Conservation (phyloP, 2,888 invertebrate genomes). For the Slavum lentiscoides region DNA sequence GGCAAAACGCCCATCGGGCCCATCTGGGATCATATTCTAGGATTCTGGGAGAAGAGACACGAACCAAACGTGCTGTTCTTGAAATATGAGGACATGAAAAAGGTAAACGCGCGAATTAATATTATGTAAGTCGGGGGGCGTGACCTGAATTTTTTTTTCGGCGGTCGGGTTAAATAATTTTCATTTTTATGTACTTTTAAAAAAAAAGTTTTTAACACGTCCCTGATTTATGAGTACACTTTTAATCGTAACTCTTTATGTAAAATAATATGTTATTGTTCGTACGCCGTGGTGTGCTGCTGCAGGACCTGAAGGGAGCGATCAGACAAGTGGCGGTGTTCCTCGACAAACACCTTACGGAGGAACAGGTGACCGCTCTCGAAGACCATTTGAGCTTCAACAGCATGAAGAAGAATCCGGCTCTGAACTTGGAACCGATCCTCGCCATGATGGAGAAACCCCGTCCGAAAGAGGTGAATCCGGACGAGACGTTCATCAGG, state of each 20-base stretch:
- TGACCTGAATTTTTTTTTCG: too few relatives aligned
- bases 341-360: slow-evolving; percentile 69
- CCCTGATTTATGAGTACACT: too few relatives aligned
- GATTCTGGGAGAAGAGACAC: slow-evolving; percentile 68
- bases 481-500: slow-evolving; percentile 69
- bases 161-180: too few relatives aligned
- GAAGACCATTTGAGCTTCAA: slow-evolving; percentile 77
- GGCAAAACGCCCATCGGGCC: slow-evolving; percentile 64
- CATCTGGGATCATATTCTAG: slow-evolving; percentile 67
- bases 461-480: slow-evolving; percentile 60
- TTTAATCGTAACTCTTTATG: too few relatives aligned
- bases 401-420: slow-evolving; percentile 79
- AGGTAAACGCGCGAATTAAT: slow-evolving; percentile 57
- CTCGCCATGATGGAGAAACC: slow-evolving; percentile 65
- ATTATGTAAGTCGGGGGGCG: too few relatives aligned
- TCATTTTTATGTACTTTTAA: too few relatives aligned
- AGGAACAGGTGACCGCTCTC: slow-evolving; percentile 70
- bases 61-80: slow-evolving; percentile 76
- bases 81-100: slow-evolving; percentile 81
- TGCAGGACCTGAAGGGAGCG: slow-evolving; percentile 68
- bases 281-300: too few relatives aligned
- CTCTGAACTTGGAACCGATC: slow-evolving; percentile 71
- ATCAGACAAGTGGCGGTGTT: slow-evolving; percentile 74
- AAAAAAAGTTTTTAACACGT: too few relatives aligned
- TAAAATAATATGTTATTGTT: too few relatives aligned